phyloP scores from a whole-genome alignment of 2,888 invertebrate species.

The Sarcophaga caerulescens region DNA sequence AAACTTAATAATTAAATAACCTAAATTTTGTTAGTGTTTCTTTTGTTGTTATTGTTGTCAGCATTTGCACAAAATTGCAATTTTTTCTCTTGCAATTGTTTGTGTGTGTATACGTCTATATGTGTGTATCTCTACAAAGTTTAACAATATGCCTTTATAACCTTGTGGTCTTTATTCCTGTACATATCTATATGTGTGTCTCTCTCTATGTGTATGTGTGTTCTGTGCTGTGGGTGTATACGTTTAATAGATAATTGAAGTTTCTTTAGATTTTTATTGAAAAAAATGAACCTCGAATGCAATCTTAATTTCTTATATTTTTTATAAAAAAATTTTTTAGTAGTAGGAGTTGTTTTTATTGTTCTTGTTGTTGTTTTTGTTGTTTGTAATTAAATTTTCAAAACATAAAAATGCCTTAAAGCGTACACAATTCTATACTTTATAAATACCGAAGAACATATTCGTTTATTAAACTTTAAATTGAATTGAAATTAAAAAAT shows the following conservation, averaged over 20 bases:
- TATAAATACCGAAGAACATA: neutral
- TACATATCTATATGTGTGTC: neutral
- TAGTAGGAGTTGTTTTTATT: too few relatives aligned
- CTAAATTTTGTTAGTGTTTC: slow-evolving; percentile 22
- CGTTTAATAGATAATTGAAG: slow-evolving; percentile 7
- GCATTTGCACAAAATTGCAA: slow-evolving; percentile 2
- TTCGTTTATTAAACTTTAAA: neutral
- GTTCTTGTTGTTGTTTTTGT: neutral
- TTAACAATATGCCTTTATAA: neutral
- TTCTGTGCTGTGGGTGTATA: neutral
- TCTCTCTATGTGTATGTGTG: neutral
- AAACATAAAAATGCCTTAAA: neutral
- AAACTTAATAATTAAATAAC: slow-evolving; percentile 62
- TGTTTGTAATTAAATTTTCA: neutral
- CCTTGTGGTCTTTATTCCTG: neutral
- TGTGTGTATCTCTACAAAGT: neutral
- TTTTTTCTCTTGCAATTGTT: neutral
- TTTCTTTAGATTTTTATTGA: slow-evolving; percentile 1
- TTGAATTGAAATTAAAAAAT: neutral
- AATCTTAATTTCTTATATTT: neutral
- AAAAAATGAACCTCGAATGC: slow-evolving; percentile 1
- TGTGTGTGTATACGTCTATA: neutral
- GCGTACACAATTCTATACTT: neutral
- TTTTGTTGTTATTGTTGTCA: neutral
- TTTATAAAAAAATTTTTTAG: neutral